Evolutionary conservation across 2,113 vertebrate species (phyloP), one percentile per base, ranked within the genome.

Genomic region (Archilochus colubris): DNA sequence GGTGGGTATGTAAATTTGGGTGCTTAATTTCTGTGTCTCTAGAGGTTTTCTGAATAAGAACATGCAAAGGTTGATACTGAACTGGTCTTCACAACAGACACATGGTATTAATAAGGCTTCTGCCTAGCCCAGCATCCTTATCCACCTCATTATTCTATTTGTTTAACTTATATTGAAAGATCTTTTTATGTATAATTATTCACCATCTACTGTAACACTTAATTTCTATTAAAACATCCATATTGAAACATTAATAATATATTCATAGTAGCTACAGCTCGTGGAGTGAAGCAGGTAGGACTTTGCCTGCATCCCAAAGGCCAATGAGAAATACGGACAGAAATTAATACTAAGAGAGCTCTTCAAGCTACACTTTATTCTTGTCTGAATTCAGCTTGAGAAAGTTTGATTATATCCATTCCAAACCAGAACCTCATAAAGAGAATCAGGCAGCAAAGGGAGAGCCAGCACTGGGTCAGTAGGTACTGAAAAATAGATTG

Each of bases 401-500:
- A 82, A 90, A 94, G 67, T 78, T 89, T 94, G 90, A 87, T 93
- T 91, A 86, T 70, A 96, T 87, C 76, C 72, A 74, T 94, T 92
- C 68, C 20, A 3, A 89, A 81, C 38, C 1, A 2, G 87, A 82
- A 93, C 83, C 66, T 66, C 92, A 77, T 44, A 74, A 94, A 93
- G 82, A 95, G 84, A 85, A 23, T 53, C 74, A 84, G 8, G 7
- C 62, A 83, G 80, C 95, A 88, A 83, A 83, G 96, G 95, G 95
- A 97, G 76, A 95, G 75, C 53, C 84, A 96, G 87, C 59, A 86
- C 87, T 78, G 92, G 97, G 91, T 96, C 95, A 97, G 95, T 69
- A 95, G 88, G 51, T 53, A 73, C 62, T 25, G 78, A 89, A 92
- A 92, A 95, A 94, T 5, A 91, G 87, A 95, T 97, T 43, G 94